Base-by-base conservation (phyloP, 2,797 vertebrate genomes). In the Mus minutoides region DNA sequence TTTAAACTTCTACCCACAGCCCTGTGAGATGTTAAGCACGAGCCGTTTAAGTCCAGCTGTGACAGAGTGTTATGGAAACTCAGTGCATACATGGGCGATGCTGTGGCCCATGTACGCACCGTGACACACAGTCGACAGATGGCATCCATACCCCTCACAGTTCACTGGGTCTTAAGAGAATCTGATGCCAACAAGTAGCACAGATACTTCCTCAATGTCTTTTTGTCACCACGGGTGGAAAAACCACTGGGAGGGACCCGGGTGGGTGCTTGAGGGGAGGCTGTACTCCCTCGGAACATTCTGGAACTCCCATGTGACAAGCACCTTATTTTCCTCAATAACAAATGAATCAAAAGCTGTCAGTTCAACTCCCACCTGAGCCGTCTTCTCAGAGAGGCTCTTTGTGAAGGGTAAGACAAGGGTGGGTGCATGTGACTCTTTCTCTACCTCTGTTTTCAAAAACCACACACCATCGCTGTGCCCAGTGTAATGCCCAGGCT, bases 281-380 rank as follows among this genome's bases (percentile, higher is more conserved):
- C 62, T n/a, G 69, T 54, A 67, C 64, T 73, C 34, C 37, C 64
- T 52, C 31, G 1, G 6, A 22, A 76, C 19, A 24, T 88, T 22
- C n/a, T 34, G 6, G 26, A 29, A 52, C 46, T 22, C 76, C 49
- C 77, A 13, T 22, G 90, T 90, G 94, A 94, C 92, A 67, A 2
- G n/a, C 52, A 71, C 67, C 56, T 88, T 84, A 84, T 92, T 96
- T 97, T 94, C 67, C 96, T 91, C 95, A 92, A 85, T 94, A 95
- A 92, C 91, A 96, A 92, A 75, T 71, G 90, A 92, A 94, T 96
- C 92, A 94, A 62, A 80, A 92, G 16, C 94, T 96, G 95, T 92
- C 94, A 92, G 89, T 83, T 86, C 84, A 64, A 92, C 96, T 95
- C 93, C 94, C 82, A 96, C 97, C 75, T 22, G 82, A 83, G 58